Conservation (phyloP, 2,888 invertebrate genomes). For the Luffia ferchaultella region DNA sequence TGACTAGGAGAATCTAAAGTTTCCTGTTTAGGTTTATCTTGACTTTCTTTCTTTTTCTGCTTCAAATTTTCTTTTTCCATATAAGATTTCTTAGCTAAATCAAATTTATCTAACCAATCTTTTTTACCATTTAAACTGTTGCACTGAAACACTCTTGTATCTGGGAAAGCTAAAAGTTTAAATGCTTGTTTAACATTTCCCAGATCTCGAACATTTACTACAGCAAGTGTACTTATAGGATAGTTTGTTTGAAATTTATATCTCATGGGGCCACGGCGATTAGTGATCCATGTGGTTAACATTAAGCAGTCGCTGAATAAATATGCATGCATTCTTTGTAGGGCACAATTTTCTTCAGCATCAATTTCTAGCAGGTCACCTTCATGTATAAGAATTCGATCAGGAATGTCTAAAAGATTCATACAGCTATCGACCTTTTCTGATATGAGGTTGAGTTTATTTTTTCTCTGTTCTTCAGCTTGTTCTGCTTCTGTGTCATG, state of each 20-base stretch:
- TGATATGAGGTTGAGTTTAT: slow-evolving; percentile 74
- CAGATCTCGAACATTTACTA: slow-evolving; percentile 92
- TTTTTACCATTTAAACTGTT: slow-evolving; percentile 82
- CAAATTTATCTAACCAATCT: slow-evolving; percentile 94
- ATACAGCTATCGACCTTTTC: slow-evolving; percentile 91
- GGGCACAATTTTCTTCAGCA: slow-evolving; percentile 82
- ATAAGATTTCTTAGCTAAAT: slow-evolving; percentile 86
- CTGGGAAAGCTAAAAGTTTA: slow-evolving; percentile 93
- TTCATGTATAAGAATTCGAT: slow-evolving; percentile 84
- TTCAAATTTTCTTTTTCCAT: slow-evolving; percentile 69
- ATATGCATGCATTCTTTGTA: slow-evolving; percentile 91
- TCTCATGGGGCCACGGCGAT: slow-evolving; percentile 78
- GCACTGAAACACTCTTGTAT: slow-evolving; percentile 91
- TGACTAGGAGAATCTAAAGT: slow-evolving; percentile 53
- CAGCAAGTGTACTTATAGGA: slow-evolving; percentile 88
- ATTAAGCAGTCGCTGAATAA: slow-evolving; percentile 92
- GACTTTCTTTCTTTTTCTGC: slow-evolving; percentile 53
- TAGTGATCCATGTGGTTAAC: slow-evolving; percentile 83
- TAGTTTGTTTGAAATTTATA: slow-evolving; percentile 87
- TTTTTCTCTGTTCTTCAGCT: slow-evolving; percentile 68
- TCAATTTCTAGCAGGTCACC: slow-evolving; percentile 92
- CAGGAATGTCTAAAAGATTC: slow-evolving; percentile 79
- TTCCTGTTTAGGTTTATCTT: slow-evolving; percentile 45
- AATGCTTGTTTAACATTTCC: slow-evolving; percentile 92
- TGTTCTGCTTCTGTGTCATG: slow-evolving; percentile 62